Evolutionary conservation across 2,888 invertebrate species (phyloP).

Genomic region (Ligdia adustata): DNA sequence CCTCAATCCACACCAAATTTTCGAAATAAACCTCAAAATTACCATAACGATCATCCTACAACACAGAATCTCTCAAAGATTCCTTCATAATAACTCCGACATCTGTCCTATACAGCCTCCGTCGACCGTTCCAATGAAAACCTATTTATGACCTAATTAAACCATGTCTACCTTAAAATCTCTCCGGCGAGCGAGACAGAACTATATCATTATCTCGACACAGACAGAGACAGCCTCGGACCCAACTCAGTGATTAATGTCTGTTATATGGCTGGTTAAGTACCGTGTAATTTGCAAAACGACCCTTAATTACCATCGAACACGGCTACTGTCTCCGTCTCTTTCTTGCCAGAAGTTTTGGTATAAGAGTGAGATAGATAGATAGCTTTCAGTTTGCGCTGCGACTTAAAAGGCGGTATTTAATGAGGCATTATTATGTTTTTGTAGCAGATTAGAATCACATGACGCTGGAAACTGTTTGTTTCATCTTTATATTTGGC

Average conservation of each 20-base stretch:
- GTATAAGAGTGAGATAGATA: conserved; percentile 57
- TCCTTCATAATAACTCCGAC: conserved; percentile 56
- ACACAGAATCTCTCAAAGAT: conserved; percentile 34
- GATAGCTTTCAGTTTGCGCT: conserved; percentile 57
- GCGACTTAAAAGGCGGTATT: conserved; percentile 75
- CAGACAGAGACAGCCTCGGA: conserved; percentile 55
- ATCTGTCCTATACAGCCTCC: conserved; percentile 54
- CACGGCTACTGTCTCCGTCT: conserved; percentile 75
- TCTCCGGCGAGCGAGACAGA: conserved; percentile 51
- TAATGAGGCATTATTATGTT: conserved; percentile 83
- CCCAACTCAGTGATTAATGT: conserved; percentile 85
- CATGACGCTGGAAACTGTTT: conserved; percentile 72
- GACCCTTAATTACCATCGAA: conserved; percentile 86
- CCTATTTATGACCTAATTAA: conserved; percentile 84
- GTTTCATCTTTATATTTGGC: conserved; percentile 79
- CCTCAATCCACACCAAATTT: conserved; percentile 17
- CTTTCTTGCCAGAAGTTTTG: conserved; percentile 51
- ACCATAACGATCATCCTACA: conserved; percentile 29
- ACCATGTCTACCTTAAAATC: conserved; percentile 70
- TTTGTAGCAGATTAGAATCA: conserved; percentile 78
- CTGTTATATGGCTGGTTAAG: conserved; percentile 88
- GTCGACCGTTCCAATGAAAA: conserved; percentile 74
- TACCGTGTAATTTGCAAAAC: conserved; percentile 91
- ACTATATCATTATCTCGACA: conserved; percentile 27
- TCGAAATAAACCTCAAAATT: conserved; percentile 19